phyloP scores from a whole-genome alignment of 2,113 vertebrate species.

The Jacana jacana region DNA sequence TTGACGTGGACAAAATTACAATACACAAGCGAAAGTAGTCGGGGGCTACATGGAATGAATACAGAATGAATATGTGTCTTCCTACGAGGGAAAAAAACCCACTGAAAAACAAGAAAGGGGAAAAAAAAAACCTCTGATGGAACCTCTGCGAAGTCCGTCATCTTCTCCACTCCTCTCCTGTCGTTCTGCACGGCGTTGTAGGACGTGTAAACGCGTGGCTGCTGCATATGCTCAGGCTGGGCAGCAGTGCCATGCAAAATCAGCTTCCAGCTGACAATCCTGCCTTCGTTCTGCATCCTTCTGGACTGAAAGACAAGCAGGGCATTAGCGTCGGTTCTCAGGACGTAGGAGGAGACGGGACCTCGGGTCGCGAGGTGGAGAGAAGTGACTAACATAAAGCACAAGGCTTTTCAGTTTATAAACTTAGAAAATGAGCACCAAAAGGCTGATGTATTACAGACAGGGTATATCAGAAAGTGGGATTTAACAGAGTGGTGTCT shows the following conservation, averaged over 20 bases:
- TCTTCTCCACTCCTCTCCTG: constrained; percentile 90
- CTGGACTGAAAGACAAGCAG: constrained; percentile 80
- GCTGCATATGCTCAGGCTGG: constrained; percentile 90
- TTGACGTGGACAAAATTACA: neutral
- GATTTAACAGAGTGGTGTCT: neutral
- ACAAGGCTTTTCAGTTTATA: neutral
- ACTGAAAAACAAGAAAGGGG: neutral
- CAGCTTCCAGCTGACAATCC: constrained; percentile 93
- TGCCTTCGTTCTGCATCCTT: constrained; percentile 90
- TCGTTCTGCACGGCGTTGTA: constrained; percentile 98
- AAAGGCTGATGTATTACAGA: neutral
- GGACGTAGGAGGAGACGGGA: neutral
- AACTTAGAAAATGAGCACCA: neutral
- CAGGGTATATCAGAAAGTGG: neutral
- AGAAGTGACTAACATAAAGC: neutral
- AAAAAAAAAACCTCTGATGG: neutral
- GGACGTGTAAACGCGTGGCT: constrained; percentile 88
- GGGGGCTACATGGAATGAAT: neutral
- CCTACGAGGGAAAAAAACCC: accelerated
- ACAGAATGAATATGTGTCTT: neutral
- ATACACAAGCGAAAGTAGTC: neutral
- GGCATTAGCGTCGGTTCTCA: neutral
- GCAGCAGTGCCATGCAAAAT: constrained; percentile 92
- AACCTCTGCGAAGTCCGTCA: constrained; percentile 83
- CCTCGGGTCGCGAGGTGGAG: neutral